A percentile compares a stretch with the other conserved stretches of the same genome.
phyloP scores from a whole-genome alignment of 30 jellyfish, hydroid and myxozoan genomes.

The Cassiopea xamachana region DNA sequence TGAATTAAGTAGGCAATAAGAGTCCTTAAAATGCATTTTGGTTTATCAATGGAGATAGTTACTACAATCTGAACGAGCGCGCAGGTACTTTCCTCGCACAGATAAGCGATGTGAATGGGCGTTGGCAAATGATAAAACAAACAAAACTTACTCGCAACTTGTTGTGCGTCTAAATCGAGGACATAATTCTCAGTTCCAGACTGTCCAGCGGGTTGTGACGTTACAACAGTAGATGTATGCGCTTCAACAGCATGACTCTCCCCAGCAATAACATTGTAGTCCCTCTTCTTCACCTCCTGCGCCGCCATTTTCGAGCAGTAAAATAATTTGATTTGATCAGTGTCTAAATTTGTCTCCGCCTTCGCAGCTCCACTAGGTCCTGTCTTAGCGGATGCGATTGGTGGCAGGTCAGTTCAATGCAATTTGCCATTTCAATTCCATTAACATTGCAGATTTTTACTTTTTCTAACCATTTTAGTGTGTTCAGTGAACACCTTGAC shows the following conservation, averaged over 20 bases:
- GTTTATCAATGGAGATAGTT: background rate
- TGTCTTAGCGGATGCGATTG: no score
- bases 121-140: constrained; percentile 10
- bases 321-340: constrained; percentile 31
- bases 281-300: constrained; percentile 89
- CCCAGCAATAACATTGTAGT: constrained; percentile 87
- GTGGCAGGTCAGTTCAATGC: no score
- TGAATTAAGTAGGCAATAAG: no score
- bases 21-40: background rate
- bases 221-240: constrained; percentile 59
- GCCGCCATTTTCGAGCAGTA: constrained; percentile 55
- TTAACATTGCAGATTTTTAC: no score
- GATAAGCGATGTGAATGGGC: constrained; percentile 24
- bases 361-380: constrained; percentile 4
- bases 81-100: background rate
- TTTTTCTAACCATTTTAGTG: no score
- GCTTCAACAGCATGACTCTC: constrained; percentile 81
- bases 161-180: constrained; percentile 90
- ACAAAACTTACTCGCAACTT: constrained; percentile 77
- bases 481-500: no score
- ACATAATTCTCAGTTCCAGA: constrained; percentile 92
- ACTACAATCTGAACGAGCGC: no score
- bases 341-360: constrained; percentile 13
- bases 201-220: constrained; percentile 84
- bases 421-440: no score